A percentile compares a stretch with the other conserved stretches of the same genome.
Conservation (phyloP, 2,113 vertebrate genomes). For the Cyprinodon brontotheroides region DNA sequence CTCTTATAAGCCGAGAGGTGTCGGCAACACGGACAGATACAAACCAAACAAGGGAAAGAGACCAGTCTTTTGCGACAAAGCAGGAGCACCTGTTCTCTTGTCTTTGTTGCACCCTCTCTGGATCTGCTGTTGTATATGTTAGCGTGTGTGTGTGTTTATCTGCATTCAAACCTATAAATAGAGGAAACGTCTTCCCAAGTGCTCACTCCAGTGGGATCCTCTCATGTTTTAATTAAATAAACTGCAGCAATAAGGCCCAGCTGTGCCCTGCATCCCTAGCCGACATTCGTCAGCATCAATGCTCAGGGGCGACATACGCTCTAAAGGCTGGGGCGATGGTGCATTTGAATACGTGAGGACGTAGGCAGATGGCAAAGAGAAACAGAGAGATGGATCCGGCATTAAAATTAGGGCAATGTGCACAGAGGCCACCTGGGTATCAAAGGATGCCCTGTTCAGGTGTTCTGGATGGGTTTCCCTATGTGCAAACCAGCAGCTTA, state of each 20-base stretch:
- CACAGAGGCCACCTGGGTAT: conserved; percentile 57
- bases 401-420: conserved; percentile 59
- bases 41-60: conserved; percentile 4
- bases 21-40: neutral
- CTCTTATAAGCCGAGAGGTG: neutral
- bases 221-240: conserved; percentile 80
- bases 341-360: conserved; percentile 31
- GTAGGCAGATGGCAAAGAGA: conserved; percentile 23
- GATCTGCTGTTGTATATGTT: conserved; percentile 36
- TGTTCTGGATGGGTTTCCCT: conserved; percentile 62
- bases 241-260: conserved; percentile 71
- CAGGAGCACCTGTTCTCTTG: conserved; percentile 65
- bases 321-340: conserved; percentile 24
- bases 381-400: conserved; percentile 27
- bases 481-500: conserved; percentile 50
- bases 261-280: conserved; percentile 69
- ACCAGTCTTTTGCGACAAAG: conserved; percentile 42
- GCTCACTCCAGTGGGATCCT: conserved; percentile 68
- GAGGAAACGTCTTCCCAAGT: conserved; percentile 63
- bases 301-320: conserved; percentile 46
- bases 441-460: conserved; percentile 66
- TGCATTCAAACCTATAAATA: conserved; percentile 73
- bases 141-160: conserved; percentile 31
- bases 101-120: conserved; percentile 40
- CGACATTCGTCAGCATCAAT: conserved; percentile 63